A percentile compares a stretch with the other conserved stretches of the same genome.
phyloP scores from a whole-genome alignment of 2,113 vertebrate species.

The Dendrocopos noguchii region DNA sequence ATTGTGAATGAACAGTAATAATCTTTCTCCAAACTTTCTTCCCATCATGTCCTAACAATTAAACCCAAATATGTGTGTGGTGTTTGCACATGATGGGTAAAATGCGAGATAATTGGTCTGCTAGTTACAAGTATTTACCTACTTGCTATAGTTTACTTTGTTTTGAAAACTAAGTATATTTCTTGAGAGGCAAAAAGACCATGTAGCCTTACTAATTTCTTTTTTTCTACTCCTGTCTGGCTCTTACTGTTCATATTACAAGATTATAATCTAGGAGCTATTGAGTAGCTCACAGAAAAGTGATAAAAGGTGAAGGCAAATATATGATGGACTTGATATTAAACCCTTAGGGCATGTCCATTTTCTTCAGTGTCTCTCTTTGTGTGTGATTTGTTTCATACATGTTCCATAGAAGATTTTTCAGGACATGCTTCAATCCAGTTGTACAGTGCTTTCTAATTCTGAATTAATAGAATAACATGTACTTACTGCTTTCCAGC shows the following conservation, averaged over 20 bases:
- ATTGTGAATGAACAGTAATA: not conserved
- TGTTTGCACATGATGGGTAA: not conserved
- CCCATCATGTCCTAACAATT: not conserved
- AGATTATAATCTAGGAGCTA: not conserved
- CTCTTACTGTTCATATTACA: not conserved
- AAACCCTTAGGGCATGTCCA: not conserved
- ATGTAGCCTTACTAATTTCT: not conserved
- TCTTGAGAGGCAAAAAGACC: not conserved
- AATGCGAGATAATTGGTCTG: not conserved
- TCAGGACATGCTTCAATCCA: not conserved
- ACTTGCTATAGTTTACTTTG: not conserved
- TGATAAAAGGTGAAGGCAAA: not conserved
- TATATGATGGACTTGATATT: not conserved
- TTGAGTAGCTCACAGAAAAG: not conserved
- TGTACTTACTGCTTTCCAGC: not conserved
- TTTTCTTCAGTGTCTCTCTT: not conserved
- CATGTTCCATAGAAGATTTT: not conserved
- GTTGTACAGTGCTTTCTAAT: not conserved
- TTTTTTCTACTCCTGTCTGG: not conserved
- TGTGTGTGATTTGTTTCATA: not conserved
- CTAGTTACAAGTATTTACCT: not conserved
- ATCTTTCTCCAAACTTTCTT: not conserved
- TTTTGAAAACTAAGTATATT: not conserved
- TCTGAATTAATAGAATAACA: not conserved
- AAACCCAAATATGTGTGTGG: rapidly evolving